Base-by-base conservation (phyloP, 2,797 vertebrate species). In the Peromyscus aztecus region DNA sequence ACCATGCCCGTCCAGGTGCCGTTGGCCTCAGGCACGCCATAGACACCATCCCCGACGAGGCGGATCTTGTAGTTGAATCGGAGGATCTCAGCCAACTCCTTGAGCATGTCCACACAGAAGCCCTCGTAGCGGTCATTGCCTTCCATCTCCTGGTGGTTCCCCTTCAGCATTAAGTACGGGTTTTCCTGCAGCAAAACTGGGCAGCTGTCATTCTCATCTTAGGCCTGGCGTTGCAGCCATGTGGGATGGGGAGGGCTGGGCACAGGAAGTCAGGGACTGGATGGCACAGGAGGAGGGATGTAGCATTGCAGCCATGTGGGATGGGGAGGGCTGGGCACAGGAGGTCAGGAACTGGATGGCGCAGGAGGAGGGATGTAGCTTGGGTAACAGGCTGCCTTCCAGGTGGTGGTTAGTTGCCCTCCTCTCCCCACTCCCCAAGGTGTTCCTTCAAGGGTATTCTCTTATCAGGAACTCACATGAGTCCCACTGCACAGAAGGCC, bases 1-100 rank as follows among this genome's bases (percentile, higher is more conserved):
- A 99, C 99, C 99, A 99, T 99, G 94, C 99, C 99, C 0, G 99
- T 99, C 99, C 99, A 99, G 0, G 99, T 99, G 96, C 99, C 99
- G 0, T 99, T 99, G 59, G 99, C 99, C 96, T 99, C 99, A 0
- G 99, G 99, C 8, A 99, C 99, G 0, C 99, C 99, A 0, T 99
- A 99, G 49, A 99, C 98, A 0, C 99, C 99, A 0, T 99, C 99
- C 0, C 99, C 99, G 0, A 99, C 99, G 90, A 99, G 99, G 84
- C 98, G 99, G 98, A 99, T 99, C 95, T 99, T 99, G 97, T 99
- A 99, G 97, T 99, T 99, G 99, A 99, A 99, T 88, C 99, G 99
- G 83, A 99, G 99, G 98, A 99, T 99, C 94, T 99, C 99, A 0
- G 99, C 99, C 98, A 99, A 98, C 98, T 99, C 99, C 98, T 99